Evolutionary conservation across 2,888 invertebrate species (phyloP).

Genomic region (Vanessa cardui): DNA sequence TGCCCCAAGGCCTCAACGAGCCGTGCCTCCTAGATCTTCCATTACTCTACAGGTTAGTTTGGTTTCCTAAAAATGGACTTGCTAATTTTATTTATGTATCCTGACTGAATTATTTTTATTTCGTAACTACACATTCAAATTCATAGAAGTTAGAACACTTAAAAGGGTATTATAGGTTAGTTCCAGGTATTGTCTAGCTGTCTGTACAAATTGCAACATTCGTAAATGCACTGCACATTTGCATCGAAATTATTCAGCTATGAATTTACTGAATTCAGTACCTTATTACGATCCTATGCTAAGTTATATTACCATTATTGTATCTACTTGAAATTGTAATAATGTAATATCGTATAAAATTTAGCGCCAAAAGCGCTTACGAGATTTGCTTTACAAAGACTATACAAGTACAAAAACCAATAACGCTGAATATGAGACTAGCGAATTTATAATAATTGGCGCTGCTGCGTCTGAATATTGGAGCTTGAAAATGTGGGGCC

Average conservation of each 20-base stretch:
- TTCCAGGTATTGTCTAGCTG: no score
- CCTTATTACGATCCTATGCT: constrained; percentile 11
- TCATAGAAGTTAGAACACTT: not conserved
- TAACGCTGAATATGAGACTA: not conserved
- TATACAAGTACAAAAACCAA: constrained; percentile 3
- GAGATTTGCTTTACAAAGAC: not conserved
- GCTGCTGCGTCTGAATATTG: not conserved
- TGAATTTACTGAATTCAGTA: constrained; percentile 22
- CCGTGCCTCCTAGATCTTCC: constrained; percentile 68
- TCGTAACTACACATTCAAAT: not conserved
- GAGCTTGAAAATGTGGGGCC: not conserved
- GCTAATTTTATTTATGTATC: not conserved
- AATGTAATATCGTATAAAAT: not conserved
- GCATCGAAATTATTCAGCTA: constrained; percentile 21
- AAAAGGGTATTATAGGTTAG: no score
- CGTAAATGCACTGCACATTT: constrained; percentile 15
- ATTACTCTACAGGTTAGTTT: constrained; percentile 62
- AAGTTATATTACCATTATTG: not conserved
- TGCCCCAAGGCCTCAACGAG: constrained; percentile 80
- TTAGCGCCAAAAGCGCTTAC: not conserved
- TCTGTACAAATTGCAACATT: constrained; percentile 1
- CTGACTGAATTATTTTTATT: not conserved
- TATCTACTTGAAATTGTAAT: not conserved
- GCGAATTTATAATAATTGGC: not conserved
- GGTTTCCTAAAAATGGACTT: constrained; percentile 14